Percentiles rank a stretch among this genome's conserved stretches.
These are phyloP conservation scores for Hafferia zeledoni DNA, from an alignment of 2,797 vertebrate species.

Conservation along the genomic window DNA sequence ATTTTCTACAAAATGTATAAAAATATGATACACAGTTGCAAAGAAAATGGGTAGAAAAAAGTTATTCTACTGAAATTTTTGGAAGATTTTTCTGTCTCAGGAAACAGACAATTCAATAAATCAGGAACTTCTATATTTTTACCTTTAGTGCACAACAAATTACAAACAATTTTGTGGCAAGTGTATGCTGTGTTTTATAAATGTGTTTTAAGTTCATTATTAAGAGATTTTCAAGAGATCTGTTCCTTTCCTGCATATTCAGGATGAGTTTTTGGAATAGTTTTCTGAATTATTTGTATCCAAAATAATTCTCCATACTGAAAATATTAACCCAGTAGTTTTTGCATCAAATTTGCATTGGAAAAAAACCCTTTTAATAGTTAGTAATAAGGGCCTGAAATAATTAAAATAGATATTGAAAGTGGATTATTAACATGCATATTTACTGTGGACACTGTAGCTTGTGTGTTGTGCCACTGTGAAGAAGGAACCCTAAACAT, in stretches of 20 bases:
- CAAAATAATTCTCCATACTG: neutral
- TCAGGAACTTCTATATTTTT: neutral
- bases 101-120: neutral
- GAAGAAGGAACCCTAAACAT: neutral
- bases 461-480: neutral
- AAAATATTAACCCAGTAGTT: neutral
- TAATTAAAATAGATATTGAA: neutral
- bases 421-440: neutral
- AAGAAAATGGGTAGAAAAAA: neutral
- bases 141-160: neutral
- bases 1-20: neutral
- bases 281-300: neutral
- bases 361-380: neutral
- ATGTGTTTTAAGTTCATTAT: neutral
- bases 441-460: neutral
- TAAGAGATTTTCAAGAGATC: neutral
- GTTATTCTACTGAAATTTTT: neutral
- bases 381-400: neutral
- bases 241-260: neutral
- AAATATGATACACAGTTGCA: neutral
- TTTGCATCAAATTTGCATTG: neutral
- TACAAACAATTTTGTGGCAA: neutral
- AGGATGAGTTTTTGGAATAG: neutral
- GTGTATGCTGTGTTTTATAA: neutral
- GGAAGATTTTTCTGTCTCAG: neutral